A percentile compares a stretch with the other conserved stretches of the same genome.
Conservation (phyloP, 2,113 vertebrate species). For the Tragelaphus strepsiceros region DNA sequence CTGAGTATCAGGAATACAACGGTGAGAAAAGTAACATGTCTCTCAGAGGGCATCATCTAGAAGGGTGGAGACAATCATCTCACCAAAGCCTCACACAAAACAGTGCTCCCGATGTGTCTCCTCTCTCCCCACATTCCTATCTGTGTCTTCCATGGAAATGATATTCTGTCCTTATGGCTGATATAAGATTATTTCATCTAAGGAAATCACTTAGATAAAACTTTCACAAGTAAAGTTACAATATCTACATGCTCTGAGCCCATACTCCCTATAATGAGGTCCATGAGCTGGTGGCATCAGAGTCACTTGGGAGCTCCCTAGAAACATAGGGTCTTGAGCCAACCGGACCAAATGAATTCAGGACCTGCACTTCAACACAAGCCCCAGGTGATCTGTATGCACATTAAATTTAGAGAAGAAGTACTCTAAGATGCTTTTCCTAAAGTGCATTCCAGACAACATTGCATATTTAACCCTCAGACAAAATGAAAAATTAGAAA, state of each 20-base stretch:
- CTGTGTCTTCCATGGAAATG: not conserved
- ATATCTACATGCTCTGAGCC: fast-evolving
- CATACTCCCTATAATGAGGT: not conserved
- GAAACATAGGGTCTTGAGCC: not conserved
- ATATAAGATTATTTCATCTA: not conserved
- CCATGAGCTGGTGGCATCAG: fast-evolving
- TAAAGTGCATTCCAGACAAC: not conserved
- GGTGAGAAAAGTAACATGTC: not conserved
- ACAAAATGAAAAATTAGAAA: not conserved
- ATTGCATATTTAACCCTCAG: not conserved
- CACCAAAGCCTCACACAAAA: not conserved
- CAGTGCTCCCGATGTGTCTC: fast-evolving
- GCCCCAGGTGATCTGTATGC: fast-evolving
- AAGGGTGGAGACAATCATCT: fast-evolving
- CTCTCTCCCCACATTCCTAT: fast-evolving
- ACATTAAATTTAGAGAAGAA: not conserved
- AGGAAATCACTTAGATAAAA: not conserved
- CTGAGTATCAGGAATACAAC: fast-evolving
- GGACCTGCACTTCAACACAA: not conserved
- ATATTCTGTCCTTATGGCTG: not conserved
- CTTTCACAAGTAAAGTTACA: not conserved
- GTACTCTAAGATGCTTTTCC: not conserved
- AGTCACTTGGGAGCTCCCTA: not conserved
- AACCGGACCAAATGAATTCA: not conserved
- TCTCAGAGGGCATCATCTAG: too few relatives aligned